These are phyloP conservation scores for Trissolcus brochymenae DNA, from an alignment of 2,888 invertebrate genomes.

Conservation along the genomic window DNA sequence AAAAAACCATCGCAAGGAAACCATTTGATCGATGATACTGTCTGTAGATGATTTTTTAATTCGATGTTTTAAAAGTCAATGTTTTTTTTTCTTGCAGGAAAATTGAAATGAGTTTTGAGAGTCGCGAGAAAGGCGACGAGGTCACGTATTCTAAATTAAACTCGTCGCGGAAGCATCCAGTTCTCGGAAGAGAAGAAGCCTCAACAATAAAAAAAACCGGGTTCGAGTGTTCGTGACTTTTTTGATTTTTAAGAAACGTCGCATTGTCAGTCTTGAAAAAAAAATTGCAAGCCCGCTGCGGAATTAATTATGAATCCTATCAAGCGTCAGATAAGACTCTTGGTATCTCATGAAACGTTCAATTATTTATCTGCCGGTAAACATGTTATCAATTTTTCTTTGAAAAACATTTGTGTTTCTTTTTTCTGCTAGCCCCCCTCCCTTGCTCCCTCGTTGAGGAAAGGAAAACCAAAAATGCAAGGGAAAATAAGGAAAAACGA, in stretches of 20 bases:
- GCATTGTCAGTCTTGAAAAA: not conserved
- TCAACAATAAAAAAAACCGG: not conserved
- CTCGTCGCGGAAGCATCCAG: not conserved
- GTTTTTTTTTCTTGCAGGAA: no score
- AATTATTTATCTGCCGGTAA: constrained; percentile 1
- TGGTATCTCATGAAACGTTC: not conserved
- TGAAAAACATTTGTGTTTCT: not conserved
- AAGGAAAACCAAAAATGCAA: constrained; percentile 6
- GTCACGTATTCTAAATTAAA: constrained; percentile 13
- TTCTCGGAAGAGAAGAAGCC: constrained; percentile 14
- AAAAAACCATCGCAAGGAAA: no score
- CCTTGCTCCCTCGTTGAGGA: not conserved
- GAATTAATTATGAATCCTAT: constrained; percentile 4
- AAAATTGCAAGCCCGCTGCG: not conserved
- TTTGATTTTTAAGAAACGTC: not conserved
- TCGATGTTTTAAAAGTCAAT: no score
- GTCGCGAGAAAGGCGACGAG: constrained; percentile 3
- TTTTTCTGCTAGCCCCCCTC: not conserved
- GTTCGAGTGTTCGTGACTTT: not conserved
- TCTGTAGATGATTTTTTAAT: no score
- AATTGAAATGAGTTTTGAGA: no score
- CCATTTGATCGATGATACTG: no score
- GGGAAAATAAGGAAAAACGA: constrained; percentile 7
- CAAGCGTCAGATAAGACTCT: constrained; percentile 2
- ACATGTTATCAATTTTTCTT: not conserved